Evolutionary conservation across 2,797 vertebrate genomes (phyloP).

Genomic region (Hapalemur alaotrensis): DNA sequence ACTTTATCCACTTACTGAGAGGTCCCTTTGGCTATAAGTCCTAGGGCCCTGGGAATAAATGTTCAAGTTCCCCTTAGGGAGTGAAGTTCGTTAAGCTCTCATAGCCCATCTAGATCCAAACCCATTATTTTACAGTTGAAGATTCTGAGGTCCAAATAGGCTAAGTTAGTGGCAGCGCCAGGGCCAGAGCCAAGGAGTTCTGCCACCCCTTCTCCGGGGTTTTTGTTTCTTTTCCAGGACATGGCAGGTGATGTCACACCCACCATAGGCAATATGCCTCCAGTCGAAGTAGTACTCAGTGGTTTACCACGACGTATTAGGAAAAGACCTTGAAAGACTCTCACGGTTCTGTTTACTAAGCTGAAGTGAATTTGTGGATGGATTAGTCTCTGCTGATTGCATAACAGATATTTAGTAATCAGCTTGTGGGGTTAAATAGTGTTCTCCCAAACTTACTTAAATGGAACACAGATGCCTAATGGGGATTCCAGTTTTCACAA

Average conservation of each 20-base stretch:
- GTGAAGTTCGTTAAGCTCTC: neutral
- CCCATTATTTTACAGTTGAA: neutral
- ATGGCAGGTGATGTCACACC: neutral
- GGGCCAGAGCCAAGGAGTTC: neutral
- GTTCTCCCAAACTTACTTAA: neutral
- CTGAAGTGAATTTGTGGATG: neutral
- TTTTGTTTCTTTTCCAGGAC: neutral
- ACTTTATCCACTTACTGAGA: neutral
- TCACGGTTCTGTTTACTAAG: neutral
- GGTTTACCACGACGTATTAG: neutral
- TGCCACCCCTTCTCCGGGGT: too few species aligned
- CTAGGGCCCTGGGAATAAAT: neutral
- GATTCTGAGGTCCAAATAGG: neutral
- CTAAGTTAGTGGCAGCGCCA: neutral
- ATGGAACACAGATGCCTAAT: neutral
- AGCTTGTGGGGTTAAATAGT: neutral
- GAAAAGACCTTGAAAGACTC: neutral
- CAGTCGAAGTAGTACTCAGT: neutral
- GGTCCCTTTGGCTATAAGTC: neutral
- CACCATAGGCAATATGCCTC: too few species aligned
- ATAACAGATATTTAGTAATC: neutral
- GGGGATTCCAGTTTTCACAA: neutral
- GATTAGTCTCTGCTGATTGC: neutral
- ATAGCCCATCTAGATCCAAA: neutral
- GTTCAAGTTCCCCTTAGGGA: neutral